phyloP scores from a whole-genome alignment of 2,797 vertebrate species.

The Falco concolor region DNA sequence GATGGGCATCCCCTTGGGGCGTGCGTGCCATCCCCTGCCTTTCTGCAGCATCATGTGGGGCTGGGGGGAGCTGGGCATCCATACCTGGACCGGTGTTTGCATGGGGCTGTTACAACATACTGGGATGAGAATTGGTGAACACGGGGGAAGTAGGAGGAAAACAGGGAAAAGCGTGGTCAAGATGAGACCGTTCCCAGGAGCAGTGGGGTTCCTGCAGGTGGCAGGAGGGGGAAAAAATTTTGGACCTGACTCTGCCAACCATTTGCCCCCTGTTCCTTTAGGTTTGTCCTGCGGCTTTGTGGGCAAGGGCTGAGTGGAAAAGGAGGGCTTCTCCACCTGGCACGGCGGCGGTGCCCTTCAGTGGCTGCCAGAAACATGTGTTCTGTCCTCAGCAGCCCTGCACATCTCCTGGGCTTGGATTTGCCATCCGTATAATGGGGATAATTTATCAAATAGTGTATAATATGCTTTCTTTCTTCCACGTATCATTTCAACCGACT shows the following conservation, averaged over 20 bases:
- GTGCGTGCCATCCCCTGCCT: background rate
- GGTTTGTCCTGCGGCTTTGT: background rate
- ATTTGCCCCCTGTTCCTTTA: background rate
- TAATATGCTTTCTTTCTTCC: slow-evolving; percentile 15
- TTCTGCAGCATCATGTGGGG: background rate
- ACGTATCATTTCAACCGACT: background rate
- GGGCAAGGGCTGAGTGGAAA: background rate
- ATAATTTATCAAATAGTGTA: slow-evolving; percentile 28
- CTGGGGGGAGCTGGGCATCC: background rate
- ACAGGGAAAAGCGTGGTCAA: fast-evolving
- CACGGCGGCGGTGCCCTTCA: fast-evolving
- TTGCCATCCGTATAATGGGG: background rate
- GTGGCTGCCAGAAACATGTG: fast-evolving
- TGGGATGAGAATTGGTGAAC: background rate
- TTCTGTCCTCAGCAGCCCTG: background rate
- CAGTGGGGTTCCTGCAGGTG: fast-evolving
- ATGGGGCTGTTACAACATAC: background rate
- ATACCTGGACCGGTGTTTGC: fast-evolving
- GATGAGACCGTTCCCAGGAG: background rate
- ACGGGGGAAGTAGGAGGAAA: background rate
- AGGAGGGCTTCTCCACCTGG: background rate
- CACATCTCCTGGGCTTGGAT: background rate
- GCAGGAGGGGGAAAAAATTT: fast-evolving
- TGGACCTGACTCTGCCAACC: fast-evolving
- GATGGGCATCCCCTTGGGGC: fast-evolving